Evolutionary conservation across 2,888 invertebrate genomes (phyloP).

Genomic region (Eremobia ochroleuca): DNA sequence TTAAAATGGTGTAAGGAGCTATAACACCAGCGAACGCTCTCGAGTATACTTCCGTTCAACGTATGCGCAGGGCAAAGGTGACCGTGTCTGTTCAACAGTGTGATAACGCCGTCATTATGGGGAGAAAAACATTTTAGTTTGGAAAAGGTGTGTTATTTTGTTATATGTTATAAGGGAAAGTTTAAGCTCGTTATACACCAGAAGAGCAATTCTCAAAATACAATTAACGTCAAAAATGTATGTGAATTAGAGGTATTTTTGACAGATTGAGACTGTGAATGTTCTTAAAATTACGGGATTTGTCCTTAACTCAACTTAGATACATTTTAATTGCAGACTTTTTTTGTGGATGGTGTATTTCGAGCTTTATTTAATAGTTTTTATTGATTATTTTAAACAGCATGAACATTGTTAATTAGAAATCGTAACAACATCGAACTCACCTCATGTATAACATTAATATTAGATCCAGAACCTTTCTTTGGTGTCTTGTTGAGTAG

Average conservation of each 20-base stretch:
- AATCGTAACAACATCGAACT: constrained; percentile 15
- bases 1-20: neutral
- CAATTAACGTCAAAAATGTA: no score
- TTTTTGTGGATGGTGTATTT: constrained; percentile 1
- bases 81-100: neutral
- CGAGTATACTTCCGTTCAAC: neutral
- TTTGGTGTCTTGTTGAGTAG: constrained; percentile 89
- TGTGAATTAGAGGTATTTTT: no score
- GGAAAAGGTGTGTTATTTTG: constrained; percentile 24
- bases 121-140: constrained; percentile 27
- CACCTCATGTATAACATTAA: constrained; percentile 86
- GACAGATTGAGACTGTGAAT: no score
- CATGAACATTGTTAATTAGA: constrained; percentile 29
- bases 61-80: neutral
- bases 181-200: constrained; percentile 34
- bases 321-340: neutral
- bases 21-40: neutral
- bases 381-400: neutral
- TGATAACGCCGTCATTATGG: neutral
- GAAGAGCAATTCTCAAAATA: no score
- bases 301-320: neutral
- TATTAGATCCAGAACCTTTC: constrained; percentile 85
- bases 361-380: constrained; percentile 2
- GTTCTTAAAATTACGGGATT: no score
- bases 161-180: constrained; percentile 29